These are phyloP conservation scores for Dione juno DNA, from an alignment of 2,888 invertebrate species.

Conservation along the genomic window DNA sequence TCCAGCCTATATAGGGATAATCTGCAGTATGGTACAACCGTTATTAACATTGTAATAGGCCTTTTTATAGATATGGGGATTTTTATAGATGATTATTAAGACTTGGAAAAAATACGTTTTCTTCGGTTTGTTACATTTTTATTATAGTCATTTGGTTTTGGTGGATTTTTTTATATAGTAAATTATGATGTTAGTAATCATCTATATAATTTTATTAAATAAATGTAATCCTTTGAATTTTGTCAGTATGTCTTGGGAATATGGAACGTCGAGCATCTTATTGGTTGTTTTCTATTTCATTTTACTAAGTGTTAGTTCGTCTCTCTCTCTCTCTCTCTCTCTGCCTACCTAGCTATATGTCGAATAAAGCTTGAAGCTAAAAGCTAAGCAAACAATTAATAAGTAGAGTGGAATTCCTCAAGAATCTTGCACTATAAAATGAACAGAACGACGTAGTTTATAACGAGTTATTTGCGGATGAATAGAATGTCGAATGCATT, in stretches of 20 bases:
- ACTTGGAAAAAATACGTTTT: constrained; percentile 4
- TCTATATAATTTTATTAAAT: too few relatives aligned
- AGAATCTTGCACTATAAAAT: constrained; percentile 16
- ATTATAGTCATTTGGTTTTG: neutral
- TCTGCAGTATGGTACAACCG: constrained; percentile 6
- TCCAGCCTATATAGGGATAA: constrained; percentile 23
- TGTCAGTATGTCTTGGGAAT: neutral
- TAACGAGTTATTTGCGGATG: constrained; percentile 20
- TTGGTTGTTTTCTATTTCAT: constrained; percentile 11
- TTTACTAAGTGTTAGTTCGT: constrained; percentile 10
- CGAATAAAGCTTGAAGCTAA: too few relatives aligned
- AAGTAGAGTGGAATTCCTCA: constrained; percentile 5
- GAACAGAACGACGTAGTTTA: constrained; percentile 4
- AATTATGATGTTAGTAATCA: too few relatives aligned
- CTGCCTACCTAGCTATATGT: too few relatives aligned
- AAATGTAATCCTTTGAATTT: neutral
- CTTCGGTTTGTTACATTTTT: neutral
- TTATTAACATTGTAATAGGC: constrained; percentile 9
- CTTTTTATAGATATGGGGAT: too few relatives aligned
- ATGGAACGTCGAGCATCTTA: neutral
- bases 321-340: neutral
- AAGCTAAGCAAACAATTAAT: too few relatives aligned
- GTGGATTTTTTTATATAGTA: neutral
- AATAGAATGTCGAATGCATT: constrained; percentile 23
- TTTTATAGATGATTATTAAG: constrained; percentile 23